Evolutionary conservation across 2,888 invertebrate species (phyloP).

Genomic region (Ornithoptera priamus): DNA sequence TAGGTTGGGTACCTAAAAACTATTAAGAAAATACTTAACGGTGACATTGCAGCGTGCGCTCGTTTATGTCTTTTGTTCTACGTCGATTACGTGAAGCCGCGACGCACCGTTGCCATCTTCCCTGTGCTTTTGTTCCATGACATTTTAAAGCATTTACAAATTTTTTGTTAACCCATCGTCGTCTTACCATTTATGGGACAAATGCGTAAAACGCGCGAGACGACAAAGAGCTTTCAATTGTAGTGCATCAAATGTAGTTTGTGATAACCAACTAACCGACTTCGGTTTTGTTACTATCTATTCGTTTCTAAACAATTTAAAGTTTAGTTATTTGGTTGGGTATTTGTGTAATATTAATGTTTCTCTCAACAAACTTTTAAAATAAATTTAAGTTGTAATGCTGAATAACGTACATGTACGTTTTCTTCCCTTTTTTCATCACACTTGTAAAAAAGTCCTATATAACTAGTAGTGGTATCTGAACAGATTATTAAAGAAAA

Average conservation of each 20-base stretch:
- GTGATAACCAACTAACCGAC: conserved; percentile 1
- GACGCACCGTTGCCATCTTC: conserved; percentile 10
- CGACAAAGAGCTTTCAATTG: conserved; percentile 8
- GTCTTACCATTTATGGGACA: conserved; percentile 15
- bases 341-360: not conserved
- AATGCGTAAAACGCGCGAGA: conserved; percentile 8
- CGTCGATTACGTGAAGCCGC: conserved; percentile 30
- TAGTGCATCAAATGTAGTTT: not conserved
- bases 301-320: not conserved
- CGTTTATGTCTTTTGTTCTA: conserved; percentile 43
- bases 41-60: conserved; percentile 34
- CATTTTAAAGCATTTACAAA: conserved; percentile 14
- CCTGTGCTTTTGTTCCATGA: conserved; percentile 10
- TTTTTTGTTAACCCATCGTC: conserved; percentile 10
- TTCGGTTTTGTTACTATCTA: not conserved
- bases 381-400: not conserved
- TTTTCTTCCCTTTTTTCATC: not conserved
- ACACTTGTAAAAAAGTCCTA: not conserved
- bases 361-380: not conserved
- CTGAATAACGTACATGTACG: not conserved
- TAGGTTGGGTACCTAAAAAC: conserved; percentile 21
- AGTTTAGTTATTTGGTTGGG: not conserved
- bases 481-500: not conserved
- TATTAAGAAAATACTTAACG: conserved; percentile 36
- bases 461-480: not conserved